These are phyloP conservation scores for Eurystomus glaucurus DNA, from an alignment of 2,797 vertebrate genomes.

Conservation along the genomic window DNA sequence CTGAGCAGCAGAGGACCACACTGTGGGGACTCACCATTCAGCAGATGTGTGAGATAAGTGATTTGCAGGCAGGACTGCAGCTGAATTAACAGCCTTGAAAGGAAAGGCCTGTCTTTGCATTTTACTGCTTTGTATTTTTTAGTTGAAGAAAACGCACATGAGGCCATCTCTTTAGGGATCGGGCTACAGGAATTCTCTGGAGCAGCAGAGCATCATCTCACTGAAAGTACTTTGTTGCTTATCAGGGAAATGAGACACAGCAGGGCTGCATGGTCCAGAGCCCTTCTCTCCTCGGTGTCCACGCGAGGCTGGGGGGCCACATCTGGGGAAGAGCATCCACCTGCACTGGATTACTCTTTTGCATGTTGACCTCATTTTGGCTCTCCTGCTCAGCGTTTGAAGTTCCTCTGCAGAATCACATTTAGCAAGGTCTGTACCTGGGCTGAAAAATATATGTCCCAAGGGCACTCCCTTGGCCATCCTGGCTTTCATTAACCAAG, in stretches of 20 bases:
- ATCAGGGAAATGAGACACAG: background rate
- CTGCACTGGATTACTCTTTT: constrained; percentile 38
- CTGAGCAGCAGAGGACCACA: background rate
- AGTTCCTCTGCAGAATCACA: constrained; percentile 24
- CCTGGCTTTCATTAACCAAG: constrained; percentile 87
- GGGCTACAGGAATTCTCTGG: background rate
- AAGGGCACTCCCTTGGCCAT: background rate
- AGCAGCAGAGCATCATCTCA: background rate
- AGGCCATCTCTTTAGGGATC: background rate
- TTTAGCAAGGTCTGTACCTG: constrained; percentile 53
- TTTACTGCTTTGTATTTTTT: background rate
- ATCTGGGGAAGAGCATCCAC: constrained; percentile 25
- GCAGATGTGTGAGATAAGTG: background rate
- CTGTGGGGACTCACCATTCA: background rate
- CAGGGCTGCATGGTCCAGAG: accelerated
- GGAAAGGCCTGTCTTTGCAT: background rate
- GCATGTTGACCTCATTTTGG: background rate
- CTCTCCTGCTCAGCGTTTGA: constrained; percentile 32
- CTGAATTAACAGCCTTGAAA: background rate
- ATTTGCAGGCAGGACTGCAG: background rate
- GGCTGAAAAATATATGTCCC: constrained; percentile 36
- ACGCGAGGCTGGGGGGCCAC: accelerated
- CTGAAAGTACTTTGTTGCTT: background rate
- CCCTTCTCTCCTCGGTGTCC: background rate
- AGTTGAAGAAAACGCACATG: background rate